Base-by-base conservation (phyloP, 2,113 vertebrate genomes). In the Lycocorax pyrrhopterus region DNA sequence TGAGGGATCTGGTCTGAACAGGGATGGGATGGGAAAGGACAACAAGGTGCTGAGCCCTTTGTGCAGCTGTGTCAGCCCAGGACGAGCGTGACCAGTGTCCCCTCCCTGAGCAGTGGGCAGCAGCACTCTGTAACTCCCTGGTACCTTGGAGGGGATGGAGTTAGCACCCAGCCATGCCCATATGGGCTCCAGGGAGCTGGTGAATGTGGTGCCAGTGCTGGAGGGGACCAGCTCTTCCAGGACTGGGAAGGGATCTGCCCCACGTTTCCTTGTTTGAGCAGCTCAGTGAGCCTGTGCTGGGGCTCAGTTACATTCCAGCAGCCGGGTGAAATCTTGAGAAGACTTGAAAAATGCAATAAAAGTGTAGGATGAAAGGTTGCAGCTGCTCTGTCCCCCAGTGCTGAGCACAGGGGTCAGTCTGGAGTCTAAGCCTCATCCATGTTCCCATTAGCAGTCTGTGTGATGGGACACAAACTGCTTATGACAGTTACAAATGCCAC, bases 341-440 rank as follows among this genome's bases (percentile, higher is more conserved):
- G 77, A 22, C 84, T 92, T 90, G 32, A 89, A 87, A 90, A 92
- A 89, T 68, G 80, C 93, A 56, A 13, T 78, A 37, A 46, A 94
- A 89, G 56, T 63, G 23, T 47, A 60, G 33, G 60, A 92, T 93
- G 86, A 94, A 87, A 92, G 55, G 69, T 59, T 94, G 89, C 93
- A 94, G 94, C 94, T 97, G 96, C 77, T 92, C 39, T 44, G 44
- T 60, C 32, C 76, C 37, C 47, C 51, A 35, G 52, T 32, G 78
- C 92, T 64, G 84, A 90, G 84, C 2, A 1, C 78, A 41, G 74
- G 73, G 71, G 62, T 93, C 90, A 95, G 37, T 26, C 37, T 1
- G 2, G 71, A 77, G 44, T 75, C 56, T 41, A 20, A 79, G 59
- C 53, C 47, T 75, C 0, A 1, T 49, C 49, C 4, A 0, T 35